These are phyloP conservation scores for Argyrosomus japonicus DNA, from an alignment of 2,113 vertebrate genomes.

Conservation along the genomic window DNA sequence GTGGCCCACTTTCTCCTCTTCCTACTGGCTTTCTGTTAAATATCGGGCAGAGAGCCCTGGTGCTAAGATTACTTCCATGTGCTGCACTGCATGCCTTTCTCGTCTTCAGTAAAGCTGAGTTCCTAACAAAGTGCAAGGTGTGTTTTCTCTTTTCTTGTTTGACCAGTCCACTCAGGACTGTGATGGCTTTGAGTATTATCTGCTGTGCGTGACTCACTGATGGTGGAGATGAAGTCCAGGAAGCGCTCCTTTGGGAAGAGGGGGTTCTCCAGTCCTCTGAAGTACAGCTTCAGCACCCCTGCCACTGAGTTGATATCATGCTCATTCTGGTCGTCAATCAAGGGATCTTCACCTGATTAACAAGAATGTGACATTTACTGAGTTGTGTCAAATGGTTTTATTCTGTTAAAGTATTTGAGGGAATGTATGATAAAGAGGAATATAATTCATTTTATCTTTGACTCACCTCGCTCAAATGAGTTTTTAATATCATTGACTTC, in stretches of 20 bases:
- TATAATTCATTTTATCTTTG: constrained; percentile 6
- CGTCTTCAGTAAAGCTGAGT: constrained; percentile 18
- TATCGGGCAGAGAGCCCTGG: constrained; percentile 34
- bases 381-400: not conserved
- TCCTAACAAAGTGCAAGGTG: constrained; percentile 11
- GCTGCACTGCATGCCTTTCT: constrained; percentile 38
- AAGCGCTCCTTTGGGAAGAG: constrained; percentile 98
- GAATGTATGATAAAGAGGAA: not conserved
- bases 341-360: constrained; percentile 92
- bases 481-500: constrained; percentile 99
- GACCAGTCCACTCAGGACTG: not conserved
- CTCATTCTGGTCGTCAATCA: constrained; percentile 95
- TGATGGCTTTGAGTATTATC: constrained; percentile 10
- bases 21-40: constrained; percentile 55
- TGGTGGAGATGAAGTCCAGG: constrained; percentile 97
- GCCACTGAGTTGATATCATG: constrained; percentile 98
- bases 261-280: constrained; percentile 97
- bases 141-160: constrained; percentile 19
- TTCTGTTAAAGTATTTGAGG: not conserved
- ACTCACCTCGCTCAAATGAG: constrained; percentile 97
- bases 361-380: constrained; percentile 6
- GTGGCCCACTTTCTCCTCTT: constrained; percentile 51
- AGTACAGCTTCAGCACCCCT: constrained; percentile 97
- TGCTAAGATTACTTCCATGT: constrained; percentile 74
- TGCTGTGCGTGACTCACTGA: constrained; percentile 90